A percentile compares a stretch with the other conserved stretches of the same genome.
These are phyloP conservation scores for Epistrophe grossulariae DNA, from an alignment of 2,888 invertebrate genomes.

Conservation along the genomic window DNA sequence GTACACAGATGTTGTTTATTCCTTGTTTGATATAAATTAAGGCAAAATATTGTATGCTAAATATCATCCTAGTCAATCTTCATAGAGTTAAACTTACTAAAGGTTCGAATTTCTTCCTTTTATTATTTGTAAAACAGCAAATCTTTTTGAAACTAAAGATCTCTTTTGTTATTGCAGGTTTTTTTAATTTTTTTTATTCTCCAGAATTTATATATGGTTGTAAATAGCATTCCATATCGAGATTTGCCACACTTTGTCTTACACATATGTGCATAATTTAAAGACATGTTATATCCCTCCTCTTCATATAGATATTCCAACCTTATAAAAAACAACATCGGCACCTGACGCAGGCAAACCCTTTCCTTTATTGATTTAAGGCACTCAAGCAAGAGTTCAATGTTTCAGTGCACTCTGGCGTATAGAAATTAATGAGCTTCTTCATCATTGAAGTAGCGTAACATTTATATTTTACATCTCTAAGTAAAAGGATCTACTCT, in stretches of 20 bases:
- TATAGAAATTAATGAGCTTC: constrained; percentile 61
- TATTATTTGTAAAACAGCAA: no score
- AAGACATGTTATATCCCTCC: constrained; percentile 15
- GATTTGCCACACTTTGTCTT: background rate
- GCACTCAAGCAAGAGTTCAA: constrained; percentile 54
- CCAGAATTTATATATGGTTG: background rate
- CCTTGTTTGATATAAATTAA: no score
- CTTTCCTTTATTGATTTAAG: constrained; percentile 60
- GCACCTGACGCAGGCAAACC: background rate
- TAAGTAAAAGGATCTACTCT: constrained; percentile 15
- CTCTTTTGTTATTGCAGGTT: background rate
- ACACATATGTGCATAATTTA: constrained; percentile 17
- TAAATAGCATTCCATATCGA: background rate
- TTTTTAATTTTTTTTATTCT: background rate
- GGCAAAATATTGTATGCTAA: no score
- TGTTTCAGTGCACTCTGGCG: constrained; percentile 53
- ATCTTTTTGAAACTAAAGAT: background rate
- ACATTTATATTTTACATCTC: constrained; percentile 56
- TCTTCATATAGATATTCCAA: no score
- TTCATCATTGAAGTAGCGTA: constrained; percentile 53
- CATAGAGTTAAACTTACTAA: no score
- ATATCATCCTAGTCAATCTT: no score
- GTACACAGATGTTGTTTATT: no score
- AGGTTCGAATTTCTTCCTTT: no score
- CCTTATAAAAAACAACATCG: background rate